A percentile compares a stretch with the other conserved stretches of the same genome.
Evolutionary conservation across 2,888 invertebrate genomes (phyloP).

Genomic region (Lithophane leautieri): DNA sequence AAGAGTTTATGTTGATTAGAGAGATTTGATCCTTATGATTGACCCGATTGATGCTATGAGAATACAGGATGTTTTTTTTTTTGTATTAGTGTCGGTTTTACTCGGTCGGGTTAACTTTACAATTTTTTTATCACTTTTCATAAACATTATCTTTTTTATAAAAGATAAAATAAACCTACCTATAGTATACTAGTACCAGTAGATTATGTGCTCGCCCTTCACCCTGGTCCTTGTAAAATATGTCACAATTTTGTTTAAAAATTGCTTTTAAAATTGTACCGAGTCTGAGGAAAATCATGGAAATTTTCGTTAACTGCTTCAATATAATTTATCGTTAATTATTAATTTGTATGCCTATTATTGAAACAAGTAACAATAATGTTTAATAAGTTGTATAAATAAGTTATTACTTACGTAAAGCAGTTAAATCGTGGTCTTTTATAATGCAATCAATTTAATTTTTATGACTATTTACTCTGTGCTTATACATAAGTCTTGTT

Average conservation of each 20-base stretch:
- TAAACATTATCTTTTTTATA: not conserved
- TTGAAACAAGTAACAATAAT: constrained; percentile 14
- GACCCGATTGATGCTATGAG: not conserved
- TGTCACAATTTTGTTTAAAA: not conserved
- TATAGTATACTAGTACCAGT: not conserved
- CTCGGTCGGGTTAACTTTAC: not conserved
- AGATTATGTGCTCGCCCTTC: too few species aligned
- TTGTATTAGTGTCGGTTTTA: not conserved
- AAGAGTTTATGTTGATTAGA: not conserved
- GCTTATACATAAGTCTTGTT: constrained; percentile 14
- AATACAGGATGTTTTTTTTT: not conserved
- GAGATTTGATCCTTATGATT: not conserved
- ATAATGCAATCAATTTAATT: constrained; percentile 4
- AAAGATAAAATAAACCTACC: too few species aligned
- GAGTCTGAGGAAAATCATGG: not conserved
- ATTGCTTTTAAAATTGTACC: not conserved
- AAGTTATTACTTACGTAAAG: not conserved
- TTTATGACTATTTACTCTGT: constrained; percentile 29
- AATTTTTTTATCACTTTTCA: not conserved
- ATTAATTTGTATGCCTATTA: constrained; percentile 6
- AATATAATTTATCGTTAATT: constrained; percentile 1
- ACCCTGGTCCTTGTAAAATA: not conserved
- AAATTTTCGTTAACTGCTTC: not conserved
- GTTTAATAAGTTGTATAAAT: constrained; percentile 1
- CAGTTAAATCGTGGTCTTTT: constrained; percentile 17